Evolutionary conservation across 2,888 invertebrate genomes (phyloP).

Genomic region (Anarsia innoxiella): DNA sequence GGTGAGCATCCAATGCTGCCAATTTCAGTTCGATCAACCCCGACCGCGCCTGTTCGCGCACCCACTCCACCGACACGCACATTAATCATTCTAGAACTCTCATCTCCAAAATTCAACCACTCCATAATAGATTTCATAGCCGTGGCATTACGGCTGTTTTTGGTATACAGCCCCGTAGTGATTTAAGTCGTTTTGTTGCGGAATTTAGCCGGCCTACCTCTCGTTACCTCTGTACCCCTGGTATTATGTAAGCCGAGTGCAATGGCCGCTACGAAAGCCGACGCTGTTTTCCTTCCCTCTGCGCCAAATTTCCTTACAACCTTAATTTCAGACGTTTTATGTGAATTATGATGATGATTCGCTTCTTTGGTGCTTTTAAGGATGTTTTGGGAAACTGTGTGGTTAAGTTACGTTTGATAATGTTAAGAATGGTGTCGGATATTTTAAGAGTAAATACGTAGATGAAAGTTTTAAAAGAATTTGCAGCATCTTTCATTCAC

Average conservation of each 20-base stretch:
- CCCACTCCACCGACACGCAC: slow-evolving; percentile 48
- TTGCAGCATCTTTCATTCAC: too few species aligned
- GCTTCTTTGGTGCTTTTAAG: slow-evolving; percentile 27
- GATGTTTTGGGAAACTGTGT: too few species aligned
- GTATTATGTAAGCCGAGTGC: slow-evolving; percentile 70
- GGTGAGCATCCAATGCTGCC: slow-evolving; percentile 55
- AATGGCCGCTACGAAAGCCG: slow-evolving; percentile 64
- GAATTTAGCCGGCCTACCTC: slow-evolving; percentile 42
- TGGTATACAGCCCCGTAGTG: slow-evolving; percentile 24
- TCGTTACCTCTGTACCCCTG: slow-evolving; percentile 62
- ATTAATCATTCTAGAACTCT: slow-evolving; percentile 58
- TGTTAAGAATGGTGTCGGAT: too few species aligned
- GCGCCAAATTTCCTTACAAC: slow-evolving; percentile 39
- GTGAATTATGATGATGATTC: slow-evolving; percentile 38
- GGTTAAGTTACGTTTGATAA: too few species aligned
- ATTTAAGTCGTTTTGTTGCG: slow-evolving; percentile 31
- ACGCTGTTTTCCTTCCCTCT: slow-evolving; percentile 42
- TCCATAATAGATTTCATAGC: slow-evolving; percentile 42
- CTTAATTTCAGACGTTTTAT: slow-evolving; percentile 37
- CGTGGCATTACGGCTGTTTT: slow-evolving; percentile 38
- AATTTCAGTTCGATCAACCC: slow-evolving; percentile 69
- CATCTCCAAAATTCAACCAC: slow-evolving; percentile 32
- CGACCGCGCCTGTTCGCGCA: slow-evolving; percentile 30
- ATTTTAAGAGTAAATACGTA: too few species aligned
- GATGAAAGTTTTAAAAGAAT: too few species aligned